Evolutionary conservation across 2,113 vertebrate genomes (phyloP).

Genomic region (Amia ocellicauda): DNA sequence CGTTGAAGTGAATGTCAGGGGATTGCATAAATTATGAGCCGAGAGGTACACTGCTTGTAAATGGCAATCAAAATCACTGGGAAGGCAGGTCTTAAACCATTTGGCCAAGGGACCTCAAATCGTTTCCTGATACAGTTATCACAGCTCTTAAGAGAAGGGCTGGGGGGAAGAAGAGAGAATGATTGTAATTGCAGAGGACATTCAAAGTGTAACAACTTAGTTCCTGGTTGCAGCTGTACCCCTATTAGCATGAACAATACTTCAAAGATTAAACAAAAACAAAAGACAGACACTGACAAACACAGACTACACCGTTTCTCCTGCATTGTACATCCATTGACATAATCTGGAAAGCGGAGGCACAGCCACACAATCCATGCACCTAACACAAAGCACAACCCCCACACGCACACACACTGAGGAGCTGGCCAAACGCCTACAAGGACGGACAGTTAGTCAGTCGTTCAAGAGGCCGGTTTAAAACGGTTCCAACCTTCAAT

Average conservation of each 20-base stretch:
- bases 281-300: slow-evolving; percentile 1
- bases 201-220: slow-evolving; percentile 1
- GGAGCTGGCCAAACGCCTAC: neutral
- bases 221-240: slow-evolving; percentile 1
- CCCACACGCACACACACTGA: slow-evolving; percentile 34
- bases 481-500: slow-evolving; percentile 6
- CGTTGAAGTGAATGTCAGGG: too few relatives aligned
- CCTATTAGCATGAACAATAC: slow-evolving; percentile 33
- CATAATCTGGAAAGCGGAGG: slow-evolving; percentile 28
- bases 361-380: slow-evolving; percentile 31
- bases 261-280: slow-evolving; percentile 9
- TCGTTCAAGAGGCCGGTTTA: neutral
- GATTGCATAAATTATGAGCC: neutral
- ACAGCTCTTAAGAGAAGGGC: neutral
- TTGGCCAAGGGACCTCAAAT: slow-evolving; percentile 37
- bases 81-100: slow-evolving; percentile 41
- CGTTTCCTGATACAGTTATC: slow-evolving; percentile 23
- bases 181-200: slow-evolving; percentile 4
- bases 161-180: neutral
- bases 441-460: neutral
- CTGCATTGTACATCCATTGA: slow-evolving; percentile 45
- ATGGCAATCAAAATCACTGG: slow-evolving; percentile 54
- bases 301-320: slow-evolving; percentile 40
- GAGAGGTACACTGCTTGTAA: slow-evolving; percentile 2
- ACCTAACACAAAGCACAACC: slow-evolving; percentile 30